Conservation (phyloP, 1,140 invertebrate species). For the Zaprionus kolodkinae region DNA sequence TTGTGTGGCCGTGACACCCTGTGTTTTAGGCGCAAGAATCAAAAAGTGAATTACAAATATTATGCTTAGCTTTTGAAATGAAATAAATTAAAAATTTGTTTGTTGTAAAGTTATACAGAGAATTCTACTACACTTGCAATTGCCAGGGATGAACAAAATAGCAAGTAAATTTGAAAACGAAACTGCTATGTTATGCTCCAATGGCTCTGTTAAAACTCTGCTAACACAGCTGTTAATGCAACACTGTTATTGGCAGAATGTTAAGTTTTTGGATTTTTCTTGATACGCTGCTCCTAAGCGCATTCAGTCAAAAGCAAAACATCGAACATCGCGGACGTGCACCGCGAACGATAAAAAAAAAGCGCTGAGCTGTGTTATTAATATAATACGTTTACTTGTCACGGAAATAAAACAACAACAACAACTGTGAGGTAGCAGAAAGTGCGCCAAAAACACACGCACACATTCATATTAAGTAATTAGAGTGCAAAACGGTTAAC, state of each 20-base stretch:
- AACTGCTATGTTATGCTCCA: neutral
- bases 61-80: too few relatives aligned
- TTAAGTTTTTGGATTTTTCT: conserved; percentile 9
- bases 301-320: conserved; percentile 32
- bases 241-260: conserved; percentile 22
- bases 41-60: neutral
- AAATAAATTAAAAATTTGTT: too few relatives aligned
- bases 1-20: neutral
- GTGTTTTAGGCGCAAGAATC: neutral
- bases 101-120: too few relatives aligned
- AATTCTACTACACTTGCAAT: too few relatives aligned
- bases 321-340: conserved; percentile 23
- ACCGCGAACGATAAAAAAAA: neutral
- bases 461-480: conserved; percentile 21
- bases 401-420: conserved; percentile 22
- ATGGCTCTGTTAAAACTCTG: conserved; percentile 6
- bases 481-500: conserved; percentile 35
- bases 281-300: neutral
- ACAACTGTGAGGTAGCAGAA: conserved; percentile 22
- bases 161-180: too few relatives aligned
- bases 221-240: too few relatives aligned
- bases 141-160: too few relatives aligned
- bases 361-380: neutral
- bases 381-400: conserved; percentile 33
- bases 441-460: conserved; percentile 36